Conservation (phyloP, 2,888 invertebrate species). For the Eudemis profundana region DNA sequence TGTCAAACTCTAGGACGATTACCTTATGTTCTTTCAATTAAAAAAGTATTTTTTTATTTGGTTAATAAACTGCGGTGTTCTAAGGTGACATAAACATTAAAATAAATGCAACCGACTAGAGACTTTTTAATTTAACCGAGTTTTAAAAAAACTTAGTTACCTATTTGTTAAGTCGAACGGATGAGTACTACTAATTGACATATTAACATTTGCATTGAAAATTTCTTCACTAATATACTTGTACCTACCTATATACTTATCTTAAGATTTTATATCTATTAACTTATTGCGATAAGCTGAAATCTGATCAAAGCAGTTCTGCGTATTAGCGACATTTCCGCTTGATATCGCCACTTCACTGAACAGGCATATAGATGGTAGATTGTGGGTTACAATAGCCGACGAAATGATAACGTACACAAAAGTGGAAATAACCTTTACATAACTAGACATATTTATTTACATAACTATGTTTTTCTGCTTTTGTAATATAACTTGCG, state of each 20-base stretch:
- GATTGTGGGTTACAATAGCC: constrained; percentile 14
- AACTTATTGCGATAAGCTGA: constrained; percentile 50
- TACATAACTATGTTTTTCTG: background rate
- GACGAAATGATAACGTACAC: constrained; percentile 20
- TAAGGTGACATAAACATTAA: too few species aligned
- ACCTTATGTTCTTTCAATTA: too few species aligned
- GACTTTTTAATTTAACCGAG: too few species aligned
- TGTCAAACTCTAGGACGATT: too few species aligned
- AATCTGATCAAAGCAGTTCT: constrained; percentile 64
- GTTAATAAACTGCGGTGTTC: too few species aligned
- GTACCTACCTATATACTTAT: constrained; percentile 11
- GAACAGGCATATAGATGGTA: constrained; percentile 23
- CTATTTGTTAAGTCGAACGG: too few species aligned
- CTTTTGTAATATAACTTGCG: background rate
- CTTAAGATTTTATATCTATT: constrained; percentile 19
- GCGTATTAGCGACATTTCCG: constrained; percentile 55
- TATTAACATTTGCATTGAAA: too few species aligned
- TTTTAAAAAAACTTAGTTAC: too few species aligned
- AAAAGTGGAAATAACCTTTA: background rate
- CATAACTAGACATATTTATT: background rate
- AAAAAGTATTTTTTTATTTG: too few species aligned
- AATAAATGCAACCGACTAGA: too few species aligned
- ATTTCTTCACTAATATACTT: constrained; percentile 5
- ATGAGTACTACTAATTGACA: too few species aligned
- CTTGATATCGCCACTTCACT: constrained; percentile 37